Base-by-base conservation (phyloP, 2,888 invertebrate species). In the Chaetoderma sp. region DNA sequence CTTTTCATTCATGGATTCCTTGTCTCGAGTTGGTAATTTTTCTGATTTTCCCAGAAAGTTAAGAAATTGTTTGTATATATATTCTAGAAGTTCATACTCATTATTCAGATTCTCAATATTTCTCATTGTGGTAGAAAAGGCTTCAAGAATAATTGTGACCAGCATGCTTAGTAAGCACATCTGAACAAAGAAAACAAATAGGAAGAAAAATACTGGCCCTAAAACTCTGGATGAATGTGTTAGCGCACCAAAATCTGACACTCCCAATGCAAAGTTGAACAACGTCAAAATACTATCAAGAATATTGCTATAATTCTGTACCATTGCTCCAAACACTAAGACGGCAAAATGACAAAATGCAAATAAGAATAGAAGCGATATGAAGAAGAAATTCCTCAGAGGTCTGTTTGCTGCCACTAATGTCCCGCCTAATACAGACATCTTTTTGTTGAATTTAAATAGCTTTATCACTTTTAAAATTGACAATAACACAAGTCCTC, bases 381-480 rank as follows among this genome's bases (percentile, higher is more conserved):
- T 56, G 3, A 76, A 13, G 6, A 56, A 18, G 54, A 74, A 74
- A 39, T 66, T 73, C 6, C 60, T 6, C 4, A 79, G 42, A 23
- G 50, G 57, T 10, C 60, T 47, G 33, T 63, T 68, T 4, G 68
- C 62, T 28, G 55, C 27, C 2, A 52, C 28, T 1, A 79, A 28
- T 4, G 74, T 72, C 18, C 70, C 67, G 3, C 68, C 49, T 5
- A 78, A 28, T 36, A 77, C 55, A 23, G 67, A 66, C 42, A 74
- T 71, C 55, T 69, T 70, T 32, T 62, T 68, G 64, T 76, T 78
- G 54, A 76, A 79, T 42, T 68, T 63, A 2, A 78, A 60, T 23
- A 78, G 58, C 54, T 78, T 78, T 32, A 75, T 67, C 25, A 73
- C 62, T 64, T 78, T 79, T n/a, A 78, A 32, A 13, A 74, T 75